Percentiles rank a stretch among this genome's conserved stretches.
phyloP scores from a whole-genome alignment of 2,113 vertebrate genomes.

The Thermophis baileyi region DNA sequence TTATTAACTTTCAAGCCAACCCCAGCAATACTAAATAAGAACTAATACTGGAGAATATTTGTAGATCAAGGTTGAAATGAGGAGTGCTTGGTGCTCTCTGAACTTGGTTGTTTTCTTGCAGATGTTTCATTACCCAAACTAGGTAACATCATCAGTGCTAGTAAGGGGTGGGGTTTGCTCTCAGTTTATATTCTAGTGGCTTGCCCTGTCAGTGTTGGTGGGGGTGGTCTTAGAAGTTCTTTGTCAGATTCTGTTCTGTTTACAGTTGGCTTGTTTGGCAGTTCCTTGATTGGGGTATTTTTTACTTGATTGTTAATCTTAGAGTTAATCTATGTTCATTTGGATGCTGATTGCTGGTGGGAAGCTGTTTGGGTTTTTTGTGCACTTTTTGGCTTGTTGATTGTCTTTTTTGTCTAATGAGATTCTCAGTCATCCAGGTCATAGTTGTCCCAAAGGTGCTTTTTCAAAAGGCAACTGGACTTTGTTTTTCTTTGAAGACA shows the following conservation, averaged over 20 bases:
- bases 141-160: background rate
- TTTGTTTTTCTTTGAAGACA: background rate
- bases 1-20: background rate
- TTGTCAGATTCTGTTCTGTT: background rate
- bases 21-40: background rate
- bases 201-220: background rate
- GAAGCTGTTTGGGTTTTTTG: background rate
- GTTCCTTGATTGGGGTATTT: background rate
- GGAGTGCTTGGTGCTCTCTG: background rate
- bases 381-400: background rate
- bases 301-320: background rate
- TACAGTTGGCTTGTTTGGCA: background rate
- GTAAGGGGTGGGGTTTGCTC: background rate
- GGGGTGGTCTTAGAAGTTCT: background rate
- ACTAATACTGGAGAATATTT: background rate
- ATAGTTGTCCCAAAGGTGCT: background rate
- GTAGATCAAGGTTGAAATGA: background rate
- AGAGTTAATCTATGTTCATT: background rate
- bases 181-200: background rate
- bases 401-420: background rate
- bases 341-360: background rate
- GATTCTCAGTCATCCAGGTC: background rate
- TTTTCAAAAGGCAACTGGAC: background rate
- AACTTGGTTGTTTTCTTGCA: background rate
- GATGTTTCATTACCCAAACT: background rate